phyloP scores from a whole-genome alignment of 1,140 invertebrate genomes.

The Cephus cinctus region DNA sequence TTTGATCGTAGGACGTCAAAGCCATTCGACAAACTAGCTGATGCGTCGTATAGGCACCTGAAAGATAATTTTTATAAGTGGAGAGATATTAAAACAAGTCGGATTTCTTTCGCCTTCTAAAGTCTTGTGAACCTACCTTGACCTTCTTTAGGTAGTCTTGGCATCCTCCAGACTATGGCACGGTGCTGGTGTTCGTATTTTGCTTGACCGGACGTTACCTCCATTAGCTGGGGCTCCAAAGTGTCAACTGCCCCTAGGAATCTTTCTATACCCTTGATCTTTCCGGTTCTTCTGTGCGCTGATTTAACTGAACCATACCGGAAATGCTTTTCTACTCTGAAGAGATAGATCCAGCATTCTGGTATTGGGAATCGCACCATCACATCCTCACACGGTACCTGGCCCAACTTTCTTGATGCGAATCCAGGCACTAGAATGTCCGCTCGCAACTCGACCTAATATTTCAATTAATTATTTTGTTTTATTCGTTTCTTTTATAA shows the following conservation, averaged over 20 bases:
- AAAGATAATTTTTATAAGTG: too few species aligned
- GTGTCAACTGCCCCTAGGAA: slow-evolving; percentile 91
- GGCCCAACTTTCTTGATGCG: slow-evolving; percentile 89
- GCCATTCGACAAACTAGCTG: slow-evolving; percentile 90
- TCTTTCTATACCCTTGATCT: slow-evolving; percentile 91
- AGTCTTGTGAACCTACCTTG: slow-evolving; percentile 71
- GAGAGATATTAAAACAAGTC: too few species aligned
- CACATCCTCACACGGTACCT: slow-evolving; percentile 97
- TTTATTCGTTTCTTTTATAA: slow-evolving; percentile 10
- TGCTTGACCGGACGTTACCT: slow-evolving; percentile 96
- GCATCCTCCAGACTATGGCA: slow-evolving; percentile 97
- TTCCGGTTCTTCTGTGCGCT: slow-evolving; percentile 87
- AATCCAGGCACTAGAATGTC: slow-evolving; percentile 97
- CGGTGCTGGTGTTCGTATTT: slow-evolving; percentile 99
- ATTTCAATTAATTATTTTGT: slow-evolving; percentile 17
- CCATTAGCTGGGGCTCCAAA: slow-evolving; percentile 90
- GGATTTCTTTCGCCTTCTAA: too few species aligned
- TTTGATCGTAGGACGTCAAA: slow-evolving; percentile 94
- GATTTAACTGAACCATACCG: slow-evolving; percentile 99
- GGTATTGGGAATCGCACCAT: slow-evolving; percentile 96
- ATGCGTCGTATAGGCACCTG: slow-evolving; percentile 96
- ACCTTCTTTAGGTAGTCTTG: slow-evolving; percentile 92
- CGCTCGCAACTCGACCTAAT: slow-evolving; percentile 84
- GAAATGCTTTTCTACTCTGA: slow-evolving; percentile 97
- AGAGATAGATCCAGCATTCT: slow-evolving; percentile 99